Evolutionary conservation across 2,113 vertebrate genomes (phyloP), one percentile per base, ranked within the genome.

Genomic region (Paralichthys olivaceus): DNA sequence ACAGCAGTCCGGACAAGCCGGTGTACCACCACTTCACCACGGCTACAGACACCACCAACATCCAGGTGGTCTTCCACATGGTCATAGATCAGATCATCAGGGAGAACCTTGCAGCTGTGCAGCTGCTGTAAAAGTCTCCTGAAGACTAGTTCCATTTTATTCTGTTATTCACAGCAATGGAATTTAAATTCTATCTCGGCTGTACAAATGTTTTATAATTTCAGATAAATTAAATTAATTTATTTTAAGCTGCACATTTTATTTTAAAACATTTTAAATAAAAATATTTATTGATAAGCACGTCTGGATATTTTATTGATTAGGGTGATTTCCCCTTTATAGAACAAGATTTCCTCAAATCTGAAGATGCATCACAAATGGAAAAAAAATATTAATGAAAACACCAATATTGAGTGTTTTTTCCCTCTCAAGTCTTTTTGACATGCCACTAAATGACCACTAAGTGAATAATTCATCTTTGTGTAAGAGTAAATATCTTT

Each of bases 21-120:
- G 68, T 94, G 59, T 94, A 92, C 77, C 90, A 93, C 78, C 93
- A 95, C 90, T 94, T 89, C 87, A 94, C 93, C 82, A 94, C 89
- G 0, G 94, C 94, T 49, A 94, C 90, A 2, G 91, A 95, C 61
- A 87, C 91, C 0, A 40, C 62, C 59, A 91, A 72, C 58, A 4
- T 94, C 11, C 80, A 54, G 74, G 67, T 85, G 2, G 92, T 91
- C 34, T 89, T 95, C 63, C 87, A 93, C 76, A 84, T 93, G 53
- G 77, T 87, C 40, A 69, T 90, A 29, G 85, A 90, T 20, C 93
- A 92, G 64, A 87, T 94, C 19, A 62, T 83, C 55, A 90, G 83
- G 71, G 77, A 86, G 40, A 93, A 93, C 75, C 60, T 94, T 11
- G 80, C 84, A 56, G 84, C 84, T 14, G 68, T 91, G 25, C 81